Percentiles rank a stretch among this genome's conserved stretches.
These are phyloP conservation scores for Equus przewalskii DNA, from an alignment of 2,113 vertebrate species.

Conservation along the genomic window DNA sequence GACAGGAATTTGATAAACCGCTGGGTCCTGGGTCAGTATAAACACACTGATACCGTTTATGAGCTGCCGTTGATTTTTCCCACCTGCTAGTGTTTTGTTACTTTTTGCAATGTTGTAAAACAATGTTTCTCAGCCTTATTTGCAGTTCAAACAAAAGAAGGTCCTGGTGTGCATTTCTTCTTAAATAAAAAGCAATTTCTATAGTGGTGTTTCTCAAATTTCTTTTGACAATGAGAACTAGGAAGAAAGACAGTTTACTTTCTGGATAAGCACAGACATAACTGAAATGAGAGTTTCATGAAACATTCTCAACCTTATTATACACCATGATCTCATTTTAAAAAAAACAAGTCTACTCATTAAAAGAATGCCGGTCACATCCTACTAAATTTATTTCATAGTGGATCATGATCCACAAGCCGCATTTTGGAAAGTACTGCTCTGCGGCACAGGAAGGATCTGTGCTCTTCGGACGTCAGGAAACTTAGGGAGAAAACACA, in stretches of 20 bases:
- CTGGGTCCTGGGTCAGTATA: not conserved
- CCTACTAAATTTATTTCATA: not conserved
- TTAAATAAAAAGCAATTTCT: not conserved
- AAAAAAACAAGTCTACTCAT: not conserved
- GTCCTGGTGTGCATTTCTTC: not conserved
- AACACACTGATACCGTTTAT: not conserved
- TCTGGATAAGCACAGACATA: not conserved
- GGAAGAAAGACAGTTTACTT: not conserved
- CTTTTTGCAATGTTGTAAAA: not conserved
- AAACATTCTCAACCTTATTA: not conserved
- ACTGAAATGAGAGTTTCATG: not conserved
- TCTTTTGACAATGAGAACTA: not conserved
- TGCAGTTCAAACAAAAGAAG: not conserved
- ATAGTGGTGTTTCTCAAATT: not conserved
- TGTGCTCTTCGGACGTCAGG: not conserved
- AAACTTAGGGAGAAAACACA: not conserved
- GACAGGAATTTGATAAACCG: not conserved
- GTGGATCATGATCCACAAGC: not conserved
- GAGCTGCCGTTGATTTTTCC: not conserved
- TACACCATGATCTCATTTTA: not conserved
- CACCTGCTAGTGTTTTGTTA: not conserved
- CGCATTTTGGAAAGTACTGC: not conserved
- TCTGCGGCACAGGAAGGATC: not conserved
- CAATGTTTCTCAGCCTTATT: not conserved
- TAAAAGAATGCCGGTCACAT: not conserved